Conservation (phyloP, 1,140 invertebrate species). For the Ceratoteleas bidentatus region DNA sequence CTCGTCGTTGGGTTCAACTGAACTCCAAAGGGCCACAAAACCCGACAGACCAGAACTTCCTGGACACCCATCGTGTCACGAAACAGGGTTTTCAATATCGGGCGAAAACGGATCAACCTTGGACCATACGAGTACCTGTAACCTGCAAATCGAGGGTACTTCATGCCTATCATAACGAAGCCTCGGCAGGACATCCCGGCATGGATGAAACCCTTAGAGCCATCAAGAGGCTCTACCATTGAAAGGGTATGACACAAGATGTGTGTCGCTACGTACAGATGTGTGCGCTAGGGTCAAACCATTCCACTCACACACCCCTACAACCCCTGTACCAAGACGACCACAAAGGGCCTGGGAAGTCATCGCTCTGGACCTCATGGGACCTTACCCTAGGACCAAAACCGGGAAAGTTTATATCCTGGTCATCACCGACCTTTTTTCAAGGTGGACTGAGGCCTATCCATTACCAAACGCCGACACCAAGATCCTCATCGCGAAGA, state of each 20-base stretch:
- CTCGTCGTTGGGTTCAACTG: background rate
- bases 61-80: background rate
- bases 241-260: background rate
- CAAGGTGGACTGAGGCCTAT: no score
- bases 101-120: background rate
- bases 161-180: slow-evolving; percentile 41
- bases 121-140: background rate
- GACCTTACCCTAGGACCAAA: slow-evolving; percentile 72
- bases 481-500: slow-evolving; percentile 4
- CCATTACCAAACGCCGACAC: no score
- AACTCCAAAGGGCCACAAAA: background rate
- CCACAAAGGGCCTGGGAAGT: slow-evolving; percentile 68
- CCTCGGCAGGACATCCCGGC: slow-evolving; percentile 54
- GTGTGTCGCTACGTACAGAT: background rate
- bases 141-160: slow-evolving; percentile 16
- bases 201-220: slow-evolving; percentile 44
- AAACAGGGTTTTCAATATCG: background rate
- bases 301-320: no score
- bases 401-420: slow-evolving; percentile 71
- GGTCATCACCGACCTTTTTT: slow-evolving; percentile 75
- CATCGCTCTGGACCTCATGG: slow-evolving; percentile 74
- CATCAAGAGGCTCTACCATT: background rate
- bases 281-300: slow-evolving; percentile 11
- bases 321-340: background rate
- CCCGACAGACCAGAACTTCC: background rate